phyloP scores from a whole-genome alignment of 2,888 invertebrate species.

The Pherbina coryleti region DNA sequence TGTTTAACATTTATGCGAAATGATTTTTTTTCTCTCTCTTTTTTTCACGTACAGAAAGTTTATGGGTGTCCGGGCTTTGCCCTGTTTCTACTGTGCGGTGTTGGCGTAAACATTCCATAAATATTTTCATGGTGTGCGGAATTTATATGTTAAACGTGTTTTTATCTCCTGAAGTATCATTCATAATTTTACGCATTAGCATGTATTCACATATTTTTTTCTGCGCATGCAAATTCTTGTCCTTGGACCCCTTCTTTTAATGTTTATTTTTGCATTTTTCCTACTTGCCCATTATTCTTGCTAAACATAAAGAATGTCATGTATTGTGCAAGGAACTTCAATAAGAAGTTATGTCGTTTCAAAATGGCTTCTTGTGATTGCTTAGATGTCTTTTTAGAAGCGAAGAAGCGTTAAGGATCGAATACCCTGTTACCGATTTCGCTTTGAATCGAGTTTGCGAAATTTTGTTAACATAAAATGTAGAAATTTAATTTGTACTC shows the following conservation, averaged over 20 bases:
- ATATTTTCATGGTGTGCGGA: not conserved
- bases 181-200: not conserved
- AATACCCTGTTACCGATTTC: too few relatives aligned
- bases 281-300: too few relatives aligned
- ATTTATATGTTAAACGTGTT: conserved; percentile 14
- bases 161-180: not conserved
- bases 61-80: not conserved
- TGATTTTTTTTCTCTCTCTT: not conserved
- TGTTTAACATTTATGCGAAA: not conserved
- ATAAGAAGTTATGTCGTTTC: too few relatives aligned
- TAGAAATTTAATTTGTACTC: too few relatives aligned
- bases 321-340: too few relatives aligned
- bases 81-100: not conserved
- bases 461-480: not conserved
- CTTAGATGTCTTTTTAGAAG: too few relatives aligned
- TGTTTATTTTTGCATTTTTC: too few relatives aligned
- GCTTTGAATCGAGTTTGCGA: too few relatives aligned
- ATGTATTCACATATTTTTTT: not conserved
- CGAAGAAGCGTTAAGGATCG: too few relatives aligned
- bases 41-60: not conserved
- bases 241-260: not conserved
- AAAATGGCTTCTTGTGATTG: too few relatives aligned
- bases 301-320: too few relatives aligned
- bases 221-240: not conserved
- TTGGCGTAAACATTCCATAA: not conserved